Percentiles rank a stretch among this genome's conserved stretches.
Evolutionary conservation across 2,113 vertebrate genomes (phyloP).

Genomic region (Rhineura floridana): DNA sequence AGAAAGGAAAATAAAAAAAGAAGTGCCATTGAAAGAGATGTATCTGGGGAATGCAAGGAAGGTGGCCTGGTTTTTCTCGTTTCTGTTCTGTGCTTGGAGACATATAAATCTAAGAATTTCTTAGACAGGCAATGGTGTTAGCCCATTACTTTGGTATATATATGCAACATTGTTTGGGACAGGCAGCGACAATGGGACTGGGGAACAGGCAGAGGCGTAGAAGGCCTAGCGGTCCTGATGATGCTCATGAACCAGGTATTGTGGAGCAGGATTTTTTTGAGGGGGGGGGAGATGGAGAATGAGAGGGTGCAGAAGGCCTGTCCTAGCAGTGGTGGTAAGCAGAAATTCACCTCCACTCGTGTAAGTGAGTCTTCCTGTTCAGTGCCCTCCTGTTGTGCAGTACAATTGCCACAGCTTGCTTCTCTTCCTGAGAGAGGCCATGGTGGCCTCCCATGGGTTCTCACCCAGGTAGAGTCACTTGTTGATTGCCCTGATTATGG

Average conservation of each 20-base stretch:
- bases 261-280: no score
- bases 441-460: not conserved
- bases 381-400: not conserved
- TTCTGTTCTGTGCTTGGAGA: no score
- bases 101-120: not conserved
- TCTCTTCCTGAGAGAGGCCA: not conserved
- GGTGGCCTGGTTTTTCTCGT: not conserved
- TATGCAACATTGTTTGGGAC: not conserved
- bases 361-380: not conserved
- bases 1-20: no score
- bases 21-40: not conserved
- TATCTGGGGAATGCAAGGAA: not conserved
- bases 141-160: no score
- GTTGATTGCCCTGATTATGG: not conserved
- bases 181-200: not conserved
- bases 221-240: not conserved
- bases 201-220: not conserved
- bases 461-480: not conserved
- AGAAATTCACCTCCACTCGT: no score
- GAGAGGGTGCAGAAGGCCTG: not conserved
- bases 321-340: not conserved
- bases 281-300: slow-evolving; percentile 22
- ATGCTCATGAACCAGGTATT: not conserved
- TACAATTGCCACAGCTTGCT: not conserved
- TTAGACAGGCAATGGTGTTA: no score